Base-by-base conservation (phyloP, 2,797 vertebrate species). In the Synanceia verrucosa region DNA sequence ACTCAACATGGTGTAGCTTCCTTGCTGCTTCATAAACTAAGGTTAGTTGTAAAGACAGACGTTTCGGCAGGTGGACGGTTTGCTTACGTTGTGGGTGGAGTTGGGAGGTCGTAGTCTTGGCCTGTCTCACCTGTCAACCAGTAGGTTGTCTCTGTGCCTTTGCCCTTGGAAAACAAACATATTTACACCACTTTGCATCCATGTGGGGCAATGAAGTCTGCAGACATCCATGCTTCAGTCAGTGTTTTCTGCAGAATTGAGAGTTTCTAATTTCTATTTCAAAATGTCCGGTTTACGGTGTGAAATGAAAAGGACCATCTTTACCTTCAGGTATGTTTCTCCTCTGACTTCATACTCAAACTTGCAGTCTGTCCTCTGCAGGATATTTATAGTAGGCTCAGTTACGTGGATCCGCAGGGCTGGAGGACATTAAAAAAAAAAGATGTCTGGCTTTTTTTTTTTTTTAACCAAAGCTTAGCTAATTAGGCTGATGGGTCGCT, bases 381-480 rank as follows among this genome's bases (percentile, higher is more conserved):
- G 94, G 85, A 97, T 98, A 52, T 95, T 88, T 61, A 98, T 93
- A 2, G 97, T 98, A 0, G 96, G 95, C 79, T 96, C 90, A 18
- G 87, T 99, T 84, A 96, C 95, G 33, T 99, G 98, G 89, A 99
- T 99, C 78, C 95, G 91, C 89, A 98, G 91, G 33, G 98, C 98
- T 98, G 86, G 24, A 78, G 50, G 65, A 69, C 19, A 36, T 47
- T 14, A 68, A 50, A 24, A 68, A 23, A 48, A 23, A 37, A 68
- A 57, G n/a, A 65, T 33, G 60, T 53, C 62, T 43, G 21, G 12
- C 23, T 10, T 57, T 5, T 52, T 29, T 41, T 57, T 41, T 24
- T n/a, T 6, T n/a, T n/a, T n/a, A n/a, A 21, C 4, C 8, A 21
- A 7, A 58, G 39, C 68, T 31, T 7, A n/a, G 16, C 59, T 18